Conservation (phyloP, 2,888 invertebrate species). For the Trachelus iudaicus region DNA sequence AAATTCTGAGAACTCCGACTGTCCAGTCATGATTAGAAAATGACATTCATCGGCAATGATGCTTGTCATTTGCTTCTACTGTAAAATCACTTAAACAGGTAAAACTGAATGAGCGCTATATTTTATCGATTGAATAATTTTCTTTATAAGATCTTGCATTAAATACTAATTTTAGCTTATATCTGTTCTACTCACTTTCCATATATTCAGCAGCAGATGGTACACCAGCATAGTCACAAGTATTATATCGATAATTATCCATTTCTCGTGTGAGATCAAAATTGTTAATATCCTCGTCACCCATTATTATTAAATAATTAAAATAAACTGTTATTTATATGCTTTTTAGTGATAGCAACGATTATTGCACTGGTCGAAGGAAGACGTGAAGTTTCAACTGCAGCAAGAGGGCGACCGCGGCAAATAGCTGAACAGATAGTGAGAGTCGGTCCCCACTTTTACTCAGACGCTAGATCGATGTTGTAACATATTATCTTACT, state of each 20-base stretch:
- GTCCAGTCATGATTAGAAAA: not conserved
- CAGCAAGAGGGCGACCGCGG: conserved; percentile 3
- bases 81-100: not conserved
- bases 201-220: conserved; percentile 53
- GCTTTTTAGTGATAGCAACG: not conserved
- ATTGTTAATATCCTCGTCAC: conserved; percentile 10
- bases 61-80: not conserved
- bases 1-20: not conserved
- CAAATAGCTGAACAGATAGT: conserved; percentile 26
- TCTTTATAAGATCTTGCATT: not conserved
- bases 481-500: conserved; percentile 32
- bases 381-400: not conserved
- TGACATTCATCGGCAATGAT: not conserved
- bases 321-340: not conserved
- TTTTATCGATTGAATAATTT: not conserved
- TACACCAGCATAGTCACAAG: conserved; percentile 48
- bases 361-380: not conserved
- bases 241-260: conserved; percentile 39
- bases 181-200: conserved; percentile 51
- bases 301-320: conserved; percentile 19
- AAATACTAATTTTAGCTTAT: not conserved
- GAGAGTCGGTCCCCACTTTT: conserved; percentile 55
- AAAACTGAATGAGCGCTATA: not conserved
- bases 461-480: conserved; percentile 25
- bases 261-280: conserved; percentile 12